phyloP scores from a whole-genome alignment of 2,888 invertebrate genomes.

The Eupithecia exiguata region DNA sequence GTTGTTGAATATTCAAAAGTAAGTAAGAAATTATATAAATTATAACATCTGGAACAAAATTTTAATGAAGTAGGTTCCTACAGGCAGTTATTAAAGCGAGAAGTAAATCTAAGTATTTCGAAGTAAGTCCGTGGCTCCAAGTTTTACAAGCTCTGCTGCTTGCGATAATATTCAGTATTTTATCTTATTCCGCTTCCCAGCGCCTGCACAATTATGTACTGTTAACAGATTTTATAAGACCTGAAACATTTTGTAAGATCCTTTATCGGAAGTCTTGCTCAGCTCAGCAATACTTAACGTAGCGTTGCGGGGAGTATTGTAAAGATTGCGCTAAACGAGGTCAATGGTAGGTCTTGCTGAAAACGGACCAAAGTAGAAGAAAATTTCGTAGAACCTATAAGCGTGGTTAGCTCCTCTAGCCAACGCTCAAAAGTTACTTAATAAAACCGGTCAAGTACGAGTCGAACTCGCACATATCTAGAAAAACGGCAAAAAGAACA shows the following conservation, averaged over 20 bases:
- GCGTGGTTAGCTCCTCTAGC: not conserved
- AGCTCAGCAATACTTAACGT: not conserved
- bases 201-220: not conserved
- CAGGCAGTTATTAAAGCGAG: constrained; percentile 1
- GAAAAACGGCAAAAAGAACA: no score
- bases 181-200: not conserved
- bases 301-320: not conserved
- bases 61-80: not conserved
- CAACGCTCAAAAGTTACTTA: not conserved
- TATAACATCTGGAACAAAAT: not conserved
- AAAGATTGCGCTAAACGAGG: not conserved
- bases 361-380: no score
- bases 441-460: no score
- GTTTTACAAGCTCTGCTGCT: constrained; percentile 20
- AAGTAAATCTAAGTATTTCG: constrained; percentile 10
- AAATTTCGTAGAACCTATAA: not conserved
- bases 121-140: constrained; percentile 6
- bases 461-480: no score
- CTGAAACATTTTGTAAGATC: not conserved
- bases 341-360: not conserved
- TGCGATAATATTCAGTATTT: constrained; percentile 20
- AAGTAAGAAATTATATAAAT: no score
- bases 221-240: constrained; percentile 4
- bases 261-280: not conserved
- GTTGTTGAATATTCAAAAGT: no score